These are phyloP conservation scores for Ctenomys sociabilis DNA, from an alignment of 2,113 vertebrate species.

Conservation along the genomic window DNA sequence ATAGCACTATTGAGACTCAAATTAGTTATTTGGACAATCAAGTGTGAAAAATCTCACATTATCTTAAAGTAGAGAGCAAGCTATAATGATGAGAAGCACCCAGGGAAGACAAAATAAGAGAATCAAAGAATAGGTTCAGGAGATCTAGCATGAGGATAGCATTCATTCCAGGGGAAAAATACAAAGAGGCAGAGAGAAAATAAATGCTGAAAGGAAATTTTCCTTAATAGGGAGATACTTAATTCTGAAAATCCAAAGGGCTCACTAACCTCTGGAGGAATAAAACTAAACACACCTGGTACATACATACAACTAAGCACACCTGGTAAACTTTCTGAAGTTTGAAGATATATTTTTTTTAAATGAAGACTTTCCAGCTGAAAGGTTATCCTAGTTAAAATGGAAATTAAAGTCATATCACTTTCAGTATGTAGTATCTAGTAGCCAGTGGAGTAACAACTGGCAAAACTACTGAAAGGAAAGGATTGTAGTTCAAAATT, in stretches of 20 bases:
- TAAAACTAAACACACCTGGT: no score
- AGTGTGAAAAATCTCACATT: conserved; percentile 35
- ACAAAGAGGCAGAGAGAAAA: conserved; percentile 25
- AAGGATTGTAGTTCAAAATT: background rate
- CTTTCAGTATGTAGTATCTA: background rate
- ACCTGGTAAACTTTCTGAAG: background rate
- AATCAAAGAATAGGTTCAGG: conserved; percentile 10
- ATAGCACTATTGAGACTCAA: background rate
- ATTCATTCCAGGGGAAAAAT: conserved; percentile 22
- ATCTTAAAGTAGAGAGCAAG: conserved; percentile 22
- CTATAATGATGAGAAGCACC: background rate
- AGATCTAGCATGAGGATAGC: background rate
- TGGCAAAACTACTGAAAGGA: background rate
- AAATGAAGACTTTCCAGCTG: background rate
- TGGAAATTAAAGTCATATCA: background rate
- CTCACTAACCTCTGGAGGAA: background rate
- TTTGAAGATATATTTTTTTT: background rate
- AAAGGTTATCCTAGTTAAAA: conserved; percentile 8
- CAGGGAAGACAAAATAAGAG: background rate
- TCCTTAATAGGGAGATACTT: background rate
- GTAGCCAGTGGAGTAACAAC: background rate
- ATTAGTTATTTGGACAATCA: conserved; percentile 33
- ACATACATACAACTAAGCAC: background rate
- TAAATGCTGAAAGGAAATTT: conserved; percentile 31
- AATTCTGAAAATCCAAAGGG: background rate